phyloP scores from a whole-genome alignment of 2,113 vertebrate genomes.

The Tylochromis polylepis region DNA sequence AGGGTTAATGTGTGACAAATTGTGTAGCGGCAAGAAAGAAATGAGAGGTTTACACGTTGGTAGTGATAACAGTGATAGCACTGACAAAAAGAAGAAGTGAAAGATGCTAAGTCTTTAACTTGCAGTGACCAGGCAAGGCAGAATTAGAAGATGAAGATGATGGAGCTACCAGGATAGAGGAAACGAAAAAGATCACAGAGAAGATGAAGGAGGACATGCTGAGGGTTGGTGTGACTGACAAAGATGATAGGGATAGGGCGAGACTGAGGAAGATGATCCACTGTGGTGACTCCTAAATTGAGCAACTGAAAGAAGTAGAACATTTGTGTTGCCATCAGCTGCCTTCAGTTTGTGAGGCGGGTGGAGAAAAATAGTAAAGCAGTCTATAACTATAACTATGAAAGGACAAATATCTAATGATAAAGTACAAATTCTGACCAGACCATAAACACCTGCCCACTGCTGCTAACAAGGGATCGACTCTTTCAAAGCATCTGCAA shows the following conservation, averaged over 20 bases:
- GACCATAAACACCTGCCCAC: background rate
- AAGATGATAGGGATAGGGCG: background rate
- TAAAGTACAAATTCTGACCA: background rate
- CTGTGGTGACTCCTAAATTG: background rate
- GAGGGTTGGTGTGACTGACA: background rate
- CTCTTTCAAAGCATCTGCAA: background rate
- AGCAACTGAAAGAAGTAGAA: accelerated
- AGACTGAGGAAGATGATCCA: background rate
- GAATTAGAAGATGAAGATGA: background rate
- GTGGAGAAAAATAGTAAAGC: background rate
- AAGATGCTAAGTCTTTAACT: background rate
- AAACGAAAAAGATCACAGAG: background rate
- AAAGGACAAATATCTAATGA: background rate
- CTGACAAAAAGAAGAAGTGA: background rate
- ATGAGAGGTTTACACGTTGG: background rate
- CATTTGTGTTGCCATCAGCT: background rate
- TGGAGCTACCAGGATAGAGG: background rate
- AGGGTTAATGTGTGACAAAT: background rate
- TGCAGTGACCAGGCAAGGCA: background rate
- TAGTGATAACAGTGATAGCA: background rate
- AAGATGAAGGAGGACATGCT: background rate
- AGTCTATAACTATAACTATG: background rate
- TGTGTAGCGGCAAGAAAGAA: background rate
- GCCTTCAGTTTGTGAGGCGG: background rate
- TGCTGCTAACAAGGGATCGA: background rate